Evolutionary conservation across 37 sponge, comb jelly and placozoan genomes (phyloP), one percentile per base, ranked within the genome.

Genomic region (Ianthella basta): DNA sequence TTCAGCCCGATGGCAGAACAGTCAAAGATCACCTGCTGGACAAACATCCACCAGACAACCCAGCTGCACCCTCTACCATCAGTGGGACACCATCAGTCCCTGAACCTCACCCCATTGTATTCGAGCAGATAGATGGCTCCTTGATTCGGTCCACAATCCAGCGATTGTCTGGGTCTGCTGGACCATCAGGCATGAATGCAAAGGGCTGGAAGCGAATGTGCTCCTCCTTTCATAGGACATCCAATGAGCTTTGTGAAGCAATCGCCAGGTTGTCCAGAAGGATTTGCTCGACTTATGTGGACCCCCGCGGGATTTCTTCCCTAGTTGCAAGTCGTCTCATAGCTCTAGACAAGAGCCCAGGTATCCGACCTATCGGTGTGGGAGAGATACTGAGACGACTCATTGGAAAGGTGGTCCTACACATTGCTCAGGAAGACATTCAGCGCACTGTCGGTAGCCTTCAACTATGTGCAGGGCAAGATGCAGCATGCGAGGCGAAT

Each of bases 321-420:
- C 73, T 33, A 37, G 73, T 72, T 38, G 35, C 73, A 72, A 37
- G 40, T 40, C 40, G 73, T 20, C 73, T 72, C 13, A 72, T 72
- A 37, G 73, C 73, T 40, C 39, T 72, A 40, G 73, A 72, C 39
- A 72, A 72, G 36, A 37, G 73, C 36, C 73, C 73, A 33, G 73
- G 73, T 34, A 19, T 72, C 39, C 73, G 40, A 12, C 73, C 40
- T 37, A 72, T 72, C 36, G 73, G 73, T 20, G 73, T 72, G 8
- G 73, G 73, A 8, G 73, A 72, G 39, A 37, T 37, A 12, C 39
- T 38, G 20, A 72, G 73, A 72, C 32, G 73, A 72, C 73, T 72
- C 12, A 33, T 72, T 32, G 73, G 73, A 34, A 15, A 40, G 36
- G 73, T 40, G 20, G 73, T 72, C 19, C 16, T 72, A 13, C 73